A percentile compares a stretch with the other conserved stretches of the same genome.
Conservation (phyloP, 2,888 invertebrate genomes). For the Saturnia pavonia region DNA sequence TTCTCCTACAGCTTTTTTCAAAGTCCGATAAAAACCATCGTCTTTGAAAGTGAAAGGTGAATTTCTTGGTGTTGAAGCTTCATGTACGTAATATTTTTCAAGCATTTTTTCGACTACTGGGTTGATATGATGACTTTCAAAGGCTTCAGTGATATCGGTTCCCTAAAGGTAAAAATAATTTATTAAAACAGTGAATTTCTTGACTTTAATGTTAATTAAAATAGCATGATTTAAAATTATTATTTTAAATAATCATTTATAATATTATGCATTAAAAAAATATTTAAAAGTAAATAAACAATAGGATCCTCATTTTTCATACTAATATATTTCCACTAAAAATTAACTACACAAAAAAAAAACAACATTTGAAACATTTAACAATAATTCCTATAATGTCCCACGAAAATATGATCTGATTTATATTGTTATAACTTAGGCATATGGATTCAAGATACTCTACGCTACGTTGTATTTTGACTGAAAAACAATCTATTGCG, state of each 20-base stretch:
- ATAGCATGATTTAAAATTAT: not conserved
- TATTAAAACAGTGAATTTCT: not conserved
- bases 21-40: slow-evolving; percentile 87
- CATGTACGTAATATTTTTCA: slow-evolving; percentile 84
- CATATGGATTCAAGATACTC: no score
- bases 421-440: no score
- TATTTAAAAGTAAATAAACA: no score
- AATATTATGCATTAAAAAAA: no score
- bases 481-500: not conserved
- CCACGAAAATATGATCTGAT: no score
- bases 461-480: no score
- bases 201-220: not conserved
- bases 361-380: no score
- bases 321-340: no score
- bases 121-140: slow-evolving; percentile 80
- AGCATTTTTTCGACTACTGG: slow-evolving; percentile 81
- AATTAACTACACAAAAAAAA: no score
- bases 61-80: slow-evolving; percentile 84
- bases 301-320: no score
- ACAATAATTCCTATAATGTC: no score
- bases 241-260: no score
- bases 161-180: slow-evolving; percentile 62
- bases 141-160: slow-evolving; percentile 85
- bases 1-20: slow-evolving; percentile 82
- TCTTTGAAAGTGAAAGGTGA: slow-evolving; percentile 88